Evolutionary conservation across 2,888 invertebrate species (phyloP), one percentile per base, ranked within the genome.

Genomic region (Agrilus mali): DNA sequence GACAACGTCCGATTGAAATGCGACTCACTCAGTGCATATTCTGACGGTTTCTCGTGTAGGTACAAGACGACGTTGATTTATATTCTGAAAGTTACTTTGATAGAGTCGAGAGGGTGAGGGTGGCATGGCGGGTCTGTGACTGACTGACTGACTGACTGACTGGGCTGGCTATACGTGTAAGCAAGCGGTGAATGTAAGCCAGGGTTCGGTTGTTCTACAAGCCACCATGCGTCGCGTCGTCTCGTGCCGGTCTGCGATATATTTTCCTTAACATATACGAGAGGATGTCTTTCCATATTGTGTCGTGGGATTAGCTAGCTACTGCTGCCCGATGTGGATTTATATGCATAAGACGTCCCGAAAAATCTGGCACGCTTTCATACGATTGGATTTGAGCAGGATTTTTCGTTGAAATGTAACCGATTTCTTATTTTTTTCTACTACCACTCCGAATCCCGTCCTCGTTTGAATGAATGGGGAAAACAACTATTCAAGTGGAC

Each of bases 41-140:
- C 52, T 54, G 54, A 55, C 54, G 55, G 55, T 53, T 53, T 32
- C 50, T 44, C 48, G 50, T 49, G 49, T n/a, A n/a, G n/a, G n/a
- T 50, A 44, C 49, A 55, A 50, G 54, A 53, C 57, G 57, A 57
- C 57, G 49, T 54, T 56, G 55, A 56, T 55, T 55, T 57, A 55
- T 57, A 55, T 57, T 54, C 56, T 53, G 50, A 46, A 48, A 53
- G 56, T 55, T 53, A 54, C 53, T 53, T 53, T 50, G 48, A 15
- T 35, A 12, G 50, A 50, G 50, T 47, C 42, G 48, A 50, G 49
- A 51, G 22, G 22, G 22, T 5, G 10, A 27, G 27, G 20, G 20
- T 20, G 10, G 6, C 20, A 20, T 20, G 20, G 27, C 6, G 20
- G 6, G 20, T 8, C 4, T 27, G 2, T 27, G 27, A 27, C 2